phyloP scores from a whole-genome alignment of 92 coral and sea anemone species.

The Virgularia gustaviana region DNA sequence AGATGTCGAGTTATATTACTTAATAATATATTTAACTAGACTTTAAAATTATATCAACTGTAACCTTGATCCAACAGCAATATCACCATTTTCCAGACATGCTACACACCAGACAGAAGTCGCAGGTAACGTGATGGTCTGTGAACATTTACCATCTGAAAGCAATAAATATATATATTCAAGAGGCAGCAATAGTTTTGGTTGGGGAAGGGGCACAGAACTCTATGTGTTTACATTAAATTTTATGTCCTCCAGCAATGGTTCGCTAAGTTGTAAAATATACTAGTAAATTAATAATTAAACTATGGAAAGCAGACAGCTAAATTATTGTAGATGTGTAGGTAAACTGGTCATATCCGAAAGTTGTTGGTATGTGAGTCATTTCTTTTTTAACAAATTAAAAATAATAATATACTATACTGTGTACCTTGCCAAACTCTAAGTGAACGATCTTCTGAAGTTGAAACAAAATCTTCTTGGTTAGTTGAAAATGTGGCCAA shows the following conservation, averaged over 20 bases:
- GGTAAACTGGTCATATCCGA: too few species aligned
- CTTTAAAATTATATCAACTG: background rate
- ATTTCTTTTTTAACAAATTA: too few species aligned
- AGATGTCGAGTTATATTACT: too few species aligned
- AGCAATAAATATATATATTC: background rate
- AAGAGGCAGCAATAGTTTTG: background rate
- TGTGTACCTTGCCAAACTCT: conserved; percentile 89
- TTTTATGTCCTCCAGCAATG: too few species aligned
- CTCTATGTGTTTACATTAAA: background rate
- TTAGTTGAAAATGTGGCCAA: conserved; percentile 65
- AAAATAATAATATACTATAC: too few species aligned
- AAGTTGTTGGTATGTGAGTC: too few species aligned
- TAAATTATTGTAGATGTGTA: too few species aligned
- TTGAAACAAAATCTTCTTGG: conserved; percentile 78
- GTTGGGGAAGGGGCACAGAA: background rate
- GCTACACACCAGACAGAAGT: conserved; percentile 89
- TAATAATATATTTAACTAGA: too few species aligned
- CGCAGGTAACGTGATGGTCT: conserved; percentile 82
- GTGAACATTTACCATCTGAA: conserved; percentile 69
- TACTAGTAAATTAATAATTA: too few species aligned
- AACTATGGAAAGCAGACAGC: too few species aligned
- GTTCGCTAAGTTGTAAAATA: too few species aligned
- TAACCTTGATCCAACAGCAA: conserved; percentile 95
- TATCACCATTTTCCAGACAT: conserved; percentile 83
- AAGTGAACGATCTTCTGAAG: conserved; percentile 84